Base-by-base conservation (phyloP, 2,797 vertebrate species). In the Anguilla anguilla region DNA sequence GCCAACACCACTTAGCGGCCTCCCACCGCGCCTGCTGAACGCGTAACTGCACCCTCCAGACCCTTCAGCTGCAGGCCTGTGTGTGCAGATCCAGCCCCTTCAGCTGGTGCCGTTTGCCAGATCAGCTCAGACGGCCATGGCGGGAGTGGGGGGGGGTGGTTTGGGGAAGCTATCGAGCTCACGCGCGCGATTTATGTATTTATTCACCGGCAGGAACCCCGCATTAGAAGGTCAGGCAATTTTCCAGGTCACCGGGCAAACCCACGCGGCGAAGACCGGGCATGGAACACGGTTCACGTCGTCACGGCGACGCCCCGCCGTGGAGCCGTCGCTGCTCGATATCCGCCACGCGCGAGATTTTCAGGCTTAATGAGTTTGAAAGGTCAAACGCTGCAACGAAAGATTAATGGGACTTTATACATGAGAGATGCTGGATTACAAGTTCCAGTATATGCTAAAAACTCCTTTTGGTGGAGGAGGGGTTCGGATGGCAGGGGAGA, bases 321-420 rank as follows among this genome's bases (percentile, higher is more conserved):
- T 89, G 87, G 49, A 86, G 89, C 55, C 10, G 74, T 13, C 81
- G 43, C 57, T 19, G 49, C 86, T 91, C 90, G 72, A 90, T 90
- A 90, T 87, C 83, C 86, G 87, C 77, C 35, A 83, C 88, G 85
- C 69, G 82, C 4, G 83, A 86, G 87, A 90, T 89, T 90, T 88
- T 83, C 83, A 82, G 89, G 90, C 90, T 93, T 96, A 95, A 96
- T 96, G 95, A 96, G 94, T 96, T 91, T 95, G 92, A 96, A 96
- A 96, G 96, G 95, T 96, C 95, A 96, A 95, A 95, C 86, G 92
- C 92, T 93, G 94, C 93, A 94, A 91, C 83, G 87, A 91, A 92
- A 95, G 95, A 96, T 95, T 93, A 94, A 96, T 95, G 93, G 92
- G 90, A 91, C 93, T 94, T 93, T 91, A 91, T 84, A 85, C 89